Evolutionary conservation across 2,888 invertebrate species (phyloP), one percentile per base, ranked within the genome.

Genomic region (Nomada goodeniana): DNA sequence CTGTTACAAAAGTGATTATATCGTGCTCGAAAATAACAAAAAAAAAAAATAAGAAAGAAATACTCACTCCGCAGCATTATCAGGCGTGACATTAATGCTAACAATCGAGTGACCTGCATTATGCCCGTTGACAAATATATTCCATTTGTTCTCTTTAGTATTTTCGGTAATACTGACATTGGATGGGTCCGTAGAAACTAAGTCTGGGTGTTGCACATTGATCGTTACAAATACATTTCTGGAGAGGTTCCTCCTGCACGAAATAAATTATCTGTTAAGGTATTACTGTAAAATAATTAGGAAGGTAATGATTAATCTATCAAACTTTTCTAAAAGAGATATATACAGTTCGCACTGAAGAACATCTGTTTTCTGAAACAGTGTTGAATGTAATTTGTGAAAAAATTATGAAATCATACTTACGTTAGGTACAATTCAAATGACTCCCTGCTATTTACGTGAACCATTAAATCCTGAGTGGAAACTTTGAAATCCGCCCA

Each of bases 91-190:
- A 88, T 95, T 95, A 67, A 96, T 95, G 0, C 95, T 95, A 65
- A 97, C 94, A 77, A 96, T 95, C 0, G 96, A 95, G 90, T 96
- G 96, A 60, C 97, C 97, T 1, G 97, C 96, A 36, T 94, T 95
- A 52, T 95, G 94, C 20, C 96, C 97, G 69, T 95, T 94, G 55
- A 97, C 94, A 18, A 94, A 94, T 83, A 95, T 94, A 0, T 93
- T 90, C 85, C 94, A 93, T 0, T 92, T 89, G 18, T 92, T 89
- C 18, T 90, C 91, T 10, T 0, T 10, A 53, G 93, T 90, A 0
- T 93, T 86, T 15, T 82, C 94, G n/a, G 94, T 93, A 77, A 95
- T 92, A 52, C 91, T 92, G 2, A 96, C 91, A 1, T 91, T 92
- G 0, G 93, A 86, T 0, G 96, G 96, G 0, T 94, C 92, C 52